Base-by-base conservation (phyloP, 1,140 invertebrate species). In the Drosophila leontia region DNA sequence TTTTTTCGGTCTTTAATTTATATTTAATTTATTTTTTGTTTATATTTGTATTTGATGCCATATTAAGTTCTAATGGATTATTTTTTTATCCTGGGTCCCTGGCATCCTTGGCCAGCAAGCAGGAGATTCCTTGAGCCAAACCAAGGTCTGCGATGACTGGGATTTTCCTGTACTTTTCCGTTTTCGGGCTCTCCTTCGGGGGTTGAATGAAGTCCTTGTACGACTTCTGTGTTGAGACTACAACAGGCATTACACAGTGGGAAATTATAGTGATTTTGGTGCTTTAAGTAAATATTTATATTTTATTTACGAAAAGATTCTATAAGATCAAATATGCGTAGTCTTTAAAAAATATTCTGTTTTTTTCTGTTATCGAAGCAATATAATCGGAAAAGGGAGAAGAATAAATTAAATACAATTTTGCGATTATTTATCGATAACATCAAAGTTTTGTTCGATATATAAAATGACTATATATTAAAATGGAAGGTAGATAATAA, bases 161-260 rank as follows among this genome's bases (percentile, higher is more conserved):
- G 58, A 59, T 57, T 55, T 65, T 61, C 34, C 26, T 29, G 35
- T 50, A 26, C 39, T 44, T 67, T 9, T 17, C 17, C 59, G 68
- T 42, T 39, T 35, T 37, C 23, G n/a, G 11, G 35, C 61, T 42
- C 17, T 17, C 45, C 67, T 60, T 51, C 41, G 63, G 76, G 69
- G 57, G 68, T 69, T 74, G 70, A 72, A 74, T 17, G 45, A 39
- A 75, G 78, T 81, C 82, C 82, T 85, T 85, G 59, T 85, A 81
- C 60, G 82, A 85, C 82, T 85, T 85, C 82, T 78, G 82, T 85
- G 82, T 85, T 85, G 82, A 80, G 61, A 37, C 32, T 39, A 23
- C 32, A 44, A 42, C 39, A 39, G 17, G 13, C 17, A 17, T 42
- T 51, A 11, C 67, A 65, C 55, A 41, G 34, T 11, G 41, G 42